Evolutionary conservation across 2,797 vertebrate species (phyloP).

Genomic region (Betta splendens): DNA sequence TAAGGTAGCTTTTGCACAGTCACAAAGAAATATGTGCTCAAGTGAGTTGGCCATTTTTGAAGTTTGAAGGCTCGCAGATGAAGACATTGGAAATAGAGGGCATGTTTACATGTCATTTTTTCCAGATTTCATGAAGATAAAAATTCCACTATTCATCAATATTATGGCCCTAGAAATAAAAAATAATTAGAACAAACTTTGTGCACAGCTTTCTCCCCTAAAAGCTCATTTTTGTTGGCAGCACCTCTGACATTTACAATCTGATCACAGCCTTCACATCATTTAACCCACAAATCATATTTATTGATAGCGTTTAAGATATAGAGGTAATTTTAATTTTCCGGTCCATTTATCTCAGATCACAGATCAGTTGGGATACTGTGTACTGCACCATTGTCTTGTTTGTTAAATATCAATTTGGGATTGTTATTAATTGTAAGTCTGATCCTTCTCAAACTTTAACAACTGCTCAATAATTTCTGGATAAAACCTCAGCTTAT

Average conservation of each 20-base stretch:
- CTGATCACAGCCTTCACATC: neutral
- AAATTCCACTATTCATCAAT: slow-evolving; percentile 9
- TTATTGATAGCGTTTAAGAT: slow-evolving; percentile 1
- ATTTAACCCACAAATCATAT: neutral
- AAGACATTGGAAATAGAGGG: slow-evolving; percentile 7
- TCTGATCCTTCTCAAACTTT: neutral
- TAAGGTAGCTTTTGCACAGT: too few relatives aligned
- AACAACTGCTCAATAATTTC: neutral
- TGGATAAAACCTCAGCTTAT: neutral
- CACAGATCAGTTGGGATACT: too few relatives aligned
- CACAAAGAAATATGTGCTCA: neutral
- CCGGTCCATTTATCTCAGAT: neutral
- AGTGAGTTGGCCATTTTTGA: slow-evolving; percentile 27
- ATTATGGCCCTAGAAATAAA: slow-evolving; percentile 4
- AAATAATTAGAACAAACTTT: slow-evolving; percentile 2
- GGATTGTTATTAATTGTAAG: too few relatives aligned
- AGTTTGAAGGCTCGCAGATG: slow-evolving; percentile 17
- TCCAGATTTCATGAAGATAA: neutral
- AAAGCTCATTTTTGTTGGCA: slow-evolving; percentile 22
- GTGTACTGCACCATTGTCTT: too few relatives aligned
- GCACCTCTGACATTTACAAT: neutral
- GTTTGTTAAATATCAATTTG: too few relatives aligned
- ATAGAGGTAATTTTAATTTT: neutral
- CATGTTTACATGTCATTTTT: neutral
- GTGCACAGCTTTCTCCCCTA: neutral